phyloP scores from a whole-genome alignment of 2,888 invertebrate genomes.

The Dendrolimus houi region DNA sequence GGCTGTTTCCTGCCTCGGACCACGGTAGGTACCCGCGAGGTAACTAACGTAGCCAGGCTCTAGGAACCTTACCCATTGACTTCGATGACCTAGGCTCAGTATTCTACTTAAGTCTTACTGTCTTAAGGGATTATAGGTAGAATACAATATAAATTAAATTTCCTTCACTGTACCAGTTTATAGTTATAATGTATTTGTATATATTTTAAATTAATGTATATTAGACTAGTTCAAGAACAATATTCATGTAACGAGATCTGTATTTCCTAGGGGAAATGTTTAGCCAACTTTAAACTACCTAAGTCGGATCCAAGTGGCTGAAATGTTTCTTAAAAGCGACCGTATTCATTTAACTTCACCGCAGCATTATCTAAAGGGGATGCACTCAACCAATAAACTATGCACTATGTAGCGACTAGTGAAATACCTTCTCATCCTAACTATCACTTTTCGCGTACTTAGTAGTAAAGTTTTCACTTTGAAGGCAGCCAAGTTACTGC shows the following conservation, averaged over 20 bases:
- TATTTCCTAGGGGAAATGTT: neutral
- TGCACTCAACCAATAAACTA: slow-evolving; percentile 8
- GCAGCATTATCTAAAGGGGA: neutral
- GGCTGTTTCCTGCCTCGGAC: no score
- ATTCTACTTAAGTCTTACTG: no score
- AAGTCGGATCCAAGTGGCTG: neutral
- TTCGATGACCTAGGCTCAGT: no score
- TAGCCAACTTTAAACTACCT: slow-evolving; percentile 7
- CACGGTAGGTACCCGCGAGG: no score
- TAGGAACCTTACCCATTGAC: no score
- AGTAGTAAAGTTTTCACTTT: slow-evolving; percentile 38
- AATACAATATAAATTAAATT: no score
- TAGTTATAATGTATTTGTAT: no score
- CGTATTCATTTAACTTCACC: neutral
- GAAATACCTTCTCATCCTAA: slow-evolving; percentile 15
- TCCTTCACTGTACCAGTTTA: no score
- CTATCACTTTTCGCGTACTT: slow-evolving; percentile 43
- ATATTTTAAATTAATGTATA: no score
- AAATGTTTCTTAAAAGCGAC: neutral
- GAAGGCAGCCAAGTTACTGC: slow-evolving; percentile 32
- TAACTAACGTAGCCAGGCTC: no score
- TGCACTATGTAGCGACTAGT: slow-evolving; percentile 7
- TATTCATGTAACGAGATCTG: neutral
- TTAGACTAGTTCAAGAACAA: no score
- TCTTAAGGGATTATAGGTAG: no score